Evolutionary conservation across 2,888 invertebrate genomes (phyloP), one percentile per base, ranked within the genome.

Genomic region (Phyllotreta striolata): DNA sequence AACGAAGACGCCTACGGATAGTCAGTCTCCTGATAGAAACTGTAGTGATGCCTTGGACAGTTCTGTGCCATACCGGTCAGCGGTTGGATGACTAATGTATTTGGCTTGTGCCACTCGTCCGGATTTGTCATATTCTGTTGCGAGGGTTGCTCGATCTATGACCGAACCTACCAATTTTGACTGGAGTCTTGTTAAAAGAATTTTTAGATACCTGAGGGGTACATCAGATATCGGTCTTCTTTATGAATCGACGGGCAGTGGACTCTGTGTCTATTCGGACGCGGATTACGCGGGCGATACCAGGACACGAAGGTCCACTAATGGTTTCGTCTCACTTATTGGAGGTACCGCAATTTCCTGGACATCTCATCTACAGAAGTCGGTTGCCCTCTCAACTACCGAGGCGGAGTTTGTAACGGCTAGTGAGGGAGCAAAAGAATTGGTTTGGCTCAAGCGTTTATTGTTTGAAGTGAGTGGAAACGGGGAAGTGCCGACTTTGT

Each of bases 131-230:
- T 67, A 44, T 63, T 43, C 44, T 46, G 60, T 67, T 3, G 63
- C 60, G 38, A 65, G 55, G 51, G 40, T 65, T 9, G 63, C 63
- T 38, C 67, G 65, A 41, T 67, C 56, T 60, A 67, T 63, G 55
- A 59, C 49, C 13, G 39, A 39, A 34, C 52, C 62, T 62, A 44
- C 24, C 43, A 24, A 66, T 38, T 7, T 24, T 44, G 65, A 67
- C 55, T 77, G 76, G 74, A 62, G 58, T 12, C 71, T 72, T 7
- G 74, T 73, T 0, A 76, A 78, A 62, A 51, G 73, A 1, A 67
- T 78, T 2, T 56, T 78, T 1, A 64, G 73, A 7, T 79, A 79
- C 56, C 57, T 66, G 54, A 61, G 66, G 43, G 55, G 61, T 35
- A 67, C 64, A 57, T 64, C 37, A 47, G 60, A 37, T 47, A 65